Percentiles rank a stretch among this genome's conserved stretches.
Conservation (phyloP, 2,113 vertebrate genomes). For the Mus pahari region DNA sequence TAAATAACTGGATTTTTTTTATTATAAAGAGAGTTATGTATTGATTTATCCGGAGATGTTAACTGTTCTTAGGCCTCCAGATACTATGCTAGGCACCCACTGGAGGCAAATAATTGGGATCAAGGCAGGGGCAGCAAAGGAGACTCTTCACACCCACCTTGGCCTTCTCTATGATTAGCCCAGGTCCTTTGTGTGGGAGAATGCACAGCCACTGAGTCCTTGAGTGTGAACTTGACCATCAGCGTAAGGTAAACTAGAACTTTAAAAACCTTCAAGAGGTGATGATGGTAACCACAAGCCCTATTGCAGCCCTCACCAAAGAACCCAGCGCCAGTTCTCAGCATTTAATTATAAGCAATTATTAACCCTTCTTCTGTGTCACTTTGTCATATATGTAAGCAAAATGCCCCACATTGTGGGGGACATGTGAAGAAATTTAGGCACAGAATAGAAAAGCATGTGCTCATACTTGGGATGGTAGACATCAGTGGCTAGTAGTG, state of each 20-base stretch:
- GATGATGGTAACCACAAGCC: not conserved
- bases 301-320: not conserved
- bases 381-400: not conserved
- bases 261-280: not conserved
- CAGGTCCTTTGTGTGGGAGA: not conserved
- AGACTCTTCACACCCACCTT: too few species aligned
- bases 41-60: not conserved
- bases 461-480: not conserved
- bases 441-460: not conserved
- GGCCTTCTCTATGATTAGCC: not conserved
- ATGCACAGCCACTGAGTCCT: not conserved
- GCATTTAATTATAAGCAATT: not conserved
- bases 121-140: not conserved
- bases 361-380: not conserved
- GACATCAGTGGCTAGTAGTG: not conserved
- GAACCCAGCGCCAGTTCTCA: not conserved
- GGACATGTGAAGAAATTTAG: not conserved
- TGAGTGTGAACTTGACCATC: not conserved
- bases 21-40: not conserved
- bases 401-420: not conserved
- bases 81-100: not conserved
- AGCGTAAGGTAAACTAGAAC: not conserved
- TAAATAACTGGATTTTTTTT: not conserved
- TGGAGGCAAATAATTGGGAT: not conserved
- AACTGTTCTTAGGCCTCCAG: not conserved